phyloP scores from a whole-genome alignment of 2,888 invertebrate genomes.

The Elegia similella region DNA sequence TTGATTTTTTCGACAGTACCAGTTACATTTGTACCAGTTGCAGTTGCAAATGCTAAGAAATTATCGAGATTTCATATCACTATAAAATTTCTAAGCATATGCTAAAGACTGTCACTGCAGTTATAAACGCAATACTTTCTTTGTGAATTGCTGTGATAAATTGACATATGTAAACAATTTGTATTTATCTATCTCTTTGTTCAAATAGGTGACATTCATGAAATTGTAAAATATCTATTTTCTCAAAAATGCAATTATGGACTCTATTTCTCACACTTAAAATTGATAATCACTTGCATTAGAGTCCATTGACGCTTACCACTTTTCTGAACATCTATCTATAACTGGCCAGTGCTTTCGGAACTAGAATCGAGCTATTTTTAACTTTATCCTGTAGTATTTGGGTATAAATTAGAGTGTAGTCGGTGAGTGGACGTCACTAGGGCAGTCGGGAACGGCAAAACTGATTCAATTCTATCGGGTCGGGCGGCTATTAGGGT shows the following conservation, averaged over 20 bases:
- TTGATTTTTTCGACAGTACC: too few relatives aligned
- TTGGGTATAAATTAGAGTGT: background rate
- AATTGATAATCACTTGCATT: background rate
- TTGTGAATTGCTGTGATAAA: too few relatives aligned
- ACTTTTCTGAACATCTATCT: constrained; percentile 8
- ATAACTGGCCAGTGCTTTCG: constrained; percentile 6
- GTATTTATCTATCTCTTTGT: background rate
- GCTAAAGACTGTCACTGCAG: too few relatives aligned
- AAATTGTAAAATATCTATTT: background rate
- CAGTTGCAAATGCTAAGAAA: too few relatives aligned
- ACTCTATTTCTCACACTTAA: background rate
- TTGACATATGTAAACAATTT: too few relatives aligned
- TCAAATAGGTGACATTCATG: background rate
- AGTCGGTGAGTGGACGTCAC: background rate
- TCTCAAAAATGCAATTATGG: background rate
- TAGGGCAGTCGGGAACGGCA: background rate
- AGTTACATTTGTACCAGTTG: too few relatives aligned
- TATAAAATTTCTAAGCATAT: too few relatives aligned
- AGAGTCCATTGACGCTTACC: constrained; percentile 5
- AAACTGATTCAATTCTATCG: constrained; percentile 34
- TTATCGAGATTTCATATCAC: too few relatives aligned
- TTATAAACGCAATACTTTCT: too few relatives aligned
- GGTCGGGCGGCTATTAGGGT: constrained; percentile 34
- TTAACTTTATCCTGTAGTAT: background rate
- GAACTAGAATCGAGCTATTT: background rate